Conservation (phyloP, 1,140 invertebrate species). For the Orius insidiosus region DNA sequence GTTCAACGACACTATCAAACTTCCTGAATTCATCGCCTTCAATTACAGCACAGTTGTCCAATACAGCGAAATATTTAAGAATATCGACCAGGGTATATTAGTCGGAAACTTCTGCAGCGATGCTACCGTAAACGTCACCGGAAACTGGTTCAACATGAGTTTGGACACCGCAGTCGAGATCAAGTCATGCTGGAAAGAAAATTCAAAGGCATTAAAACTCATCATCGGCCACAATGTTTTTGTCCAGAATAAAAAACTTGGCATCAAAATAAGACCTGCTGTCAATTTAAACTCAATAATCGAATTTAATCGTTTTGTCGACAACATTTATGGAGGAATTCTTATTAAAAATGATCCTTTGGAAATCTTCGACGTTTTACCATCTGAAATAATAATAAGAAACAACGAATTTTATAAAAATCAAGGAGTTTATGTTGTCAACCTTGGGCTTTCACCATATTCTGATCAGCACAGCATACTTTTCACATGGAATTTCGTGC, state of each 20-base stretch:
- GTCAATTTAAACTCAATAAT: constrained; percentile 62
- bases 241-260: constrained; percentile 53
- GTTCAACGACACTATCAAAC: constrained; percentile 61
- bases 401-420: constrained; percentile 83
- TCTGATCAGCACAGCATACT: constrained; percentile 58
- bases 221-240: constrained; percentile 78
- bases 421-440: constrained; percentile 69
- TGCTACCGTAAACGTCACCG: constrained; percentile 56
- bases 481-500: constrained; percentile 78
- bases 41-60: constrained; percentile 73
- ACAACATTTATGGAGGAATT: constrained; percentile 65
- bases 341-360: constrained; percentile 66
- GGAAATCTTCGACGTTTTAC: constrained; percentile 51
- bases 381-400: constrained; percentile 54
- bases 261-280: constrained; percentile 64
- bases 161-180: constrained; percentile 56
- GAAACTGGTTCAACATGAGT: constrained; percentile 66
- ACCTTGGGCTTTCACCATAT: constrained; percentile 72
- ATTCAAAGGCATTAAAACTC: constrained; percentile 29
- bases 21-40: constrained; percentile 48
- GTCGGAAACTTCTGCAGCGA: constrained; percentile 57
- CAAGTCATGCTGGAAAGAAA: constrained; percentile 51
- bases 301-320: constrained; percentile 74
- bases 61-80: constrained; percentile 70
- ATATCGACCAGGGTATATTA: constrained; percentile 67